A percentile compares a stretch with the other conserved stretches of the same genome.
These are phyloP conservation scores for Prolemur simus DNA, from an alignment of 2,113 vertebrate species.

Conservation along the genomic window DNA sequence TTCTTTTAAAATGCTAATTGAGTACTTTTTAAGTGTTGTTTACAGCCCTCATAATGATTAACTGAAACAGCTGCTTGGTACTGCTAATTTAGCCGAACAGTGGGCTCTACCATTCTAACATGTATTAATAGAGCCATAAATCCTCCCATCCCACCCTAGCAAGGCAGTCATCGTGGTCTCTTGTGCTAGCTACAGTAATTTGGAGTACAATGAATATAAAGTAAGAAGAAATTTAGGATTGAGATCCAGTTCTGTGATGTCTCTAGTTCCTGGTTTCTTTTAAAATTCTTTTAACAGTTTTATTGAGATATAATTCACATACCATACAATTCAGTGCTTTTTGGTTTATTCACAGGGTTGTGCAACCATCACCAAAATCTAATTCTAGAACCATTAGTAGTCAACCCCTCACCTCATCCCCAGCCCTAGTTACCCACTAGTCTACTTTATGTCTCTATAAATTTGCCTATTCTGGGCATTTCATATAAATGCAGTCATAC, in stretches of 20 bases:
- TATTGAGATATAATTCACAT: constrained; percentile 20
- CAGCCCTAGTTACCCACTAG: not conserved
- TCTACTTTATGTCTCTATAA: not conserved
- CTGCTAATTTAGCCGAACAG: constrained; percentile 18
- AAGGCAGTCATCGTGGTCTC: not conserved
- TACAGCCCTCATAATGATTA: constrained; percentile 29
- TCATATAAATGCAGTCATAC: not conserved
- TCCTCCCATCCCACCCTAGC: not conserved
- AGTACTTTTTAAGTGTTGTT: not conserved
- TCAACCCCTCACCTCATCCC: not conserved
- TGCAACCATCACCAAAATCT: constrained; percentile 9
- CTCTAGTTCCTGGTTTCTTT: not conserved
- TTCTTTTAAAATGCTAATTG: constrained; percentile 16
- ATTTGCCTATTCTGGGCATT: not conserved
- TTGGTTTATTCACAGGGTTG: not conserved
- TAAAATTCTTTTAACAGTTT: constrained; percentile 3
- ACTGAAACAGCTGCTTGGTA: constrained; percentile 49
- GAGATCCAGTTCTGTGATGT: not conserved
- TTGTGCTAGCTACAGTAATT: not conserved
- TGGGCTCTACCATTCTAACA: not conserved
- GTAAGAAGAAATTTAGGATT: constrained; percentile 42
- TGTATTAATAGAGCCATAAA: constrained; percentile 10
- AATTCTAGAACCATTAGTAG: constrained; percentile 13
- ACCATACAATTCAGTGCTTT: not conserved
- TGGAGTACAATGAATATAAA: not conserved